Conservation (phyloP, 35 echinoderm and acorn worm genomes). For the Heliocidaris erythrogramma region DNA sequence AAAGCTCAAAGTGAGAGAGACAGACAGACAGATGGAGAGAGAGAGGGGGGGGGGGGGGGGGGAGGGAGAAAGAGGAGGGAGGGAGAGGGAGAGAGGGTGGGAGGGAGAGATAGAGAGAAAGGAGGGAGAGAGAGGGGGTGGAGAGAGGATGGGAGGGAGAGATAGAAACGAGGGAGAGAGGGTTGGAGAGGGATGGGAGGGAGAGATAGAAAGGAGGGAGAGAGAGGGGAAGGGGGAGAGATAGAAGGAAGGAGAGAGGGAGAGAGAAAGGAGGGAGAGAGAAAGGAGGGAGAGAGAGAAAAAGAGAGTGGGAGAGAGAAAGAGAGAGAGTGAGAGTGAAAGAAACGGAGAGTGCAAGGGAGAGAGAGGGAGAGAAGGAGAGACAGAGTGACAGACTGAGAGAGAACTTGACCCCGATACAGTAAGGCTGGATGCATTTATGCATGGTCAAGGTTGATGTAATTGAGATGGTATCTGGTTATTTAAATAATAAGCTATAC, state of each 20-base stretch:
- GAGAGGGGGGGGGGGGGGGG: background rate
- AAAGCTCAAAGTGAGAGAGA: background rate
- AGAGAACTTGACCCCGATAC: background rate
- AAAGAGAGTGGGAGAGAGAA: background rate
- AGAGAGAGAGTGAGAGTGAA: background rate
- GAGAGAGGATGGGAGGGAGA: background rate
- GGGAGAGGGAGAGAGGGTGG: background rate
- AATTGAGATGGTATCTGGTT: background rate
- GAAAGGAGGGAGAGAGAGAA: background rate
- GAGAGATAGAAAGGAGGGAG: background rate
- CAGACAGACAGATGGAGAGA: no score
- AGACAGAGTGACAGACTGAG: background rate
- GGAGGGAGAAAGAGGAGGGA: no score
- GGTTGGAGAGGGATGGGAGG: no score
- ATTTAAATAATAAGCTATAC: background rate
- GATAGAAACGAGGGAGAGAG: background rate
- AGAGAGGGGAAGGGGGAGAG: background rate
- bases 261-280: background rate
- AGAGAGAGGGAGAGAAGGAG: background rate
- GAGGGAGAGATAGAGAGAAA: background rate
- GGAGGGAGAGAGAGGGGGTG: background rate
- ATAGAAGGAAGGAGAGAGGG: background rate
- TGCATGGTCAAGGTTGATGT: background rate
- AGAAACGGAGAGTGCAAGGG: background rate
- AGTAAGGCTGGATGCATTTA: background rate